Base-by-base conservation (phyloP, 2,113 vertebrate genomes). In the Ceyx cyanopectus region DNA sequence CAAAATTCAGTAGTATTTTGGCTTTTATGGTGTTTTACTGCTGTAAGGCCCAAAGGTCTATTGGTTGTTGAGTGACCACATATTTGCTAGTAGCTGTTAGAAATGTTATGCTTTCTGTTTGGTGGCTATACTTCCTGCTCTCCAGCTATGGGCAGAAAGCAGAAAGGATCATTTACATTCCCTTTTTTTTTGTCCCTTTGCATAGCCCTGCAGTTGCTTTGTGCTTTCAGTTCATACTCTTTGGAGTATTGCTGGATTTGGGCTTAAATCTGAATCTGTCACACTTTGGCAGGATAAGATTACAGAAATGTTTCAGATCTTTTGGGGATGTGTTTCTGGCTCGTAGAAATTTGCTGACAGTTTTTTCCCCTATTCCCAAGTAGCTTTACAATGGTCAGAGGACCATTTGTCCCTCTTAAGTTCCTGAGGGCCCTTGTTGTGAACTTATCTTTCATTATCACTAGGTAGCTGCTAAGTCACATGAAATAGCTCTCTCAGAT, bases 311-410 rank as follows among this genome's bases (percentile, higher is more conserved):
- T 65, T 84, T 90, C 68, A 54, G 53, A 34, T 74, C 88, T 77
- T 82, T 63, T 76, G 78, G 48, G 54, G 84, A 58, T 41, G 6
- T 74, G n/a, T 77, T 88, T 96, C 79, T 91, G 84, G 51, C 84
- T 88, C 21, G 41, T 5, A 9, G 78, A 58, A 84, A 80, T 81
- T 84, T 70, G 81, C 45, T 93, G 91, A 79, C 43, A 50, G 2
- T 18, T 9, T 94, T 81, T 80, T 76, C 16, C 26, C 34, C 21
- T 80, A 29, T 74, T 41, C 74, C 67, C 37, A 81, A 68, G 53
- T 56, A 74, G 26, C 51, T 93, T 91, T 41, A 17, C 29, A 61
- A 75, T 32, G 34, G 80, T 89, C 81, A 78, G 61, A 83, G 40
- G 45, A 81, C 37, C 24, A 14, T 87, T 94, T 92, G 68, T 94